These are phyloP conservation scores for Benthosema pterotum DNA, from an alignment of 2,797 vertebrate genomes.

Conservation along the genomic window DNA sequence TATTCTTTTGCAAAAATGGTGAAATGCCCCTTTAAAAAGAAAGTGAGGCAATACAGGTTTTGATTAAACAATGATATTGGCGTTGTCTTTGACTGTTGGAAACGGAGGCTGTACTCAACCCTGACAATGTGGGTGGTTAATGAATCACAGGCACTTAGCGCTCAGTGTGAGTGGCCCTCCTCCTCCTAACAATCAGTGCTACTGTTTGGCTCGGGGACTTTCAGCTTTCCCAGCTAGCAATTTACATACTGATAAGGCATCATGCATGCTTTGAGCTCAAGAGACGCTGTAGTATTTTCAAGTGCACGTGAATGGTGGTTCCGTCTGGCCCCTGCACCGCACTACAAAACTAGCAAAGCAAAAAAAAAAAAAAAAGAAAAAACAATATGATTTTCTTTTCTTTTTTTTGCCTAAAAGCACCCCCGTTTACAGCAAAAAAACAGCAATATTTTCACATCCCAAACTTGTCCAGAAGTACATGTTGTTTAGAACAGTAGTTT, in stretches of 20 bases:
- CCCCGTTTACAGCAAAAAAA: background rate
- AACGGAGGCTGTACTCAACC: slow-evolving; percentile 24
- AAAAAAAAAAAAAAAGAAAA: no score
- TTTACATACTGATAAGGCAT: slow-evolving; percentile 54
- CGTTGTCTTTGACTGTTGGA: slow-evolving; percentile 4
- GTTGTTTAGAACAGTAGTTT: no score
- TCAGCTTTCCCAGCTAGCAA: slow-evolving; percentile 40
- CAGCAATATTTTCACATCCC: slow-evolving; percentile 8
- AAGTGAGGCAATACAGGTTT: slow-evolving; percentile 12
- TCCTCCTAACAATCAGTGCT: slow-evolving; percentile 49
- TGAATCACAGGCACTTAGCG: slow-evolving; percentile 54
- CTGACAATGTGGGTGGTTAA: slow-evolving; percentile 55
- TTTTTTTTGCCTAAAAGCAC: no score
- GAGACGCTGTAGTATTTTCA: slow-evolving; percentile 46
- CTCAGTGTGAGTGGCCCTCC: slow-evolving; percentile 35
- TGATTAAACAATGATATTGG: background rate
- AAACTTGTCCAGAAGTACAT: background rate
- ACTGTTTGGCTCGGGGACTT: slow-evolving; percentile 45
- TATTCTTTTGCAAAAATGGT: no score
- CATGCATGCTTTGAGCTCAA: slow-evolving; percentile 39
- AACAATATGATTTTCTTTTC: no score
- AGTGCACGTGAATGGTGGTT: slow-evolving; percentile 34
- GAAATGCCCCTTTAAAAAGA: no score
- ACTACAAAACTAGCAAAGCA: slow-evolving; percentile 13
- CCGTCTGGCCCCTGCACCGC: slow-evolving; percentile 11